Evolutionary conservation across 2,888 invertebrate species (phyloP), one percentile per base, ranked within the genome.

Genomic region (Apeira syringaria): DNA sequence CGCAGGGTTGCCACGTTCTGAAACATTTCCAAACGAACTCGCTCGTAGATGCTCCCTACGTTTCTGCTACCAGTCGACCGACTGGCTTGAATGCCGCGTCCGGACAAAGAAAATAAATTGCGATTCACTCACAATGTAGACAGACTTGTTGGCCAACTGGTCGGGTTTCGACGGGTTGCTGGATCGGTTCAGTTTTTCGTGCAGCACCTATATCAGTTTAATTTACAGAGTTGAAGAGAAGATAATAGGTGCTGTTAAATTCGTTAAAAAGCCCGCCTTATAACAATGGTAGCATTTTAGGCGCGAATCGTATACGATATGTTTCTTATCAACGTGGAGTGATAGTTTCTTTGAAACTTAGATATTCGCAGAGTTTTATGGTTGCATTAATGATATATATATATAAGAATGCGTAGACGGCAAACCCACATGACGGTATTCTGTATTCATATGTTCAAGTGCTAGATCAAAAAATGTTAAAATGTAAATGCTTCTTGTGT

Each of bases 21-120:
- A 22, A 39, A 39, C 41, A 53, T 51, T 55, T 7, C 24, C 8
- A 52, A 62, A 76, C 72, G 53, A 53, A 68, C 75, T 70, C 62
- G 50, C 10, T 12, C 17, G 26, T 29, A 25, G 29, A 77, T 71
- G 66, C 72, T 2, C 69, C 64, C 66, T 46, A 44, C 48, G 42
- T 51, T 53, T 49, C 15, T 38, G 49, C 58, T 50, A 81, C 73
- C 42, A 26, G 68, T 81, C 65, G 49, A 13, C 35, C 56, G 52
- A 83, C 66, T 35, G 42, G 65, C 81, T 69, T 50, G 51, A 62
- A 50, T 48, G 58, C 58, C 61, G 46, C 59, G 61, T 52, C 40
- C 69, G 82, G 84, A 88, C 87, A 88, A 88, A 88, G 87, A 83
- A 85, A 82, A 79, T 80, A 70, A 77, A 81, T 83, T 76, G 77